These are phyloP conservation scores for Pangasianodon gigas DNA, from an alignment of 2,113 vertebrate genomes.

Conservation along the genomic window DNA sequence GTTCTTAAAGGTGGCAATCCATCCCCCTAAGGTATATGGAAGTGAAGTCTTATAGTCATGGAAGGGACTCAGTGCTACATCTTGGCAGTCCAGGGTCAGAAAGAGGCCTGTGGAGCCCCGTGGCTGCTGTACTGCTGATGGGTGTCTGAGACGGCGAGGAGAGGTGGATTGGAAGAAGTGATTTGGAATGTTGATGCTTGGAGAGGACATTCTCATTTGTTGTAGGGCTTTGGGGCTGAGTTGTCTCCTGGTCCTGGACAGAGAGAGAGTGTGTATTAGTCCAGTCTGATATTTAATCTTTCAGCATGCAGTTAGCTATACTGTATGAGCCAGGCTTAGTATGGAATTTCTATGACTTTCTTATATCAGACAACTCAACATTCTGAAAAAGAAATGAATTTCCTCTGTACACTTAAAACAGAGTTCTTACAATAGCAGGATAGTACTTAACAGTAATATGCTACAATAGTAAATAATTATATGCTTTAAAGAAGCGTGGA, in stretches of 20 bases:
- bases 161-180: conserved; percentile 79
- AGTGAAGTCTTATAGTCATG: conserved; percentile 17
- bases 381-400: conserved; percentile 72
- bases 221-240: conserved; percentile 68
- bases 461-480: neutral
- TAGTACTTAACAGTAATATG: neutral
- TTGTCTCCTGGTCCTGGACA: conserved; percentile 81
- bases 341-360: conserved; percentile 22
- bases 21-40: neutral
- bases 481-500: neutral
- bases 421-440: neutral
- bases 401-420: neutral
- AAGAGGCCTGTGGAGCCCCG: conserved; percentile 85
- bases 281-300: conserved; percentile 83
- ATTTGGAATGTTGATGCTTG: conserved; percentile 73
- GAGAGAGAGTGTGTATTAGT: conserved; percentile 68
- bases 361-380: conserved; percentile 11
- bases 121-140: conserved; percentile 72
- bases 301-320: conserved; percentile 69
- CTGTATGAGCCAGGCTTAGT: neutral
- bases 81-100: conserved; percentile 86
- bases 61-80: conserved; percentile 37
- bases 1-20: neutral
- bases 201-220: conserved; percentile 65
- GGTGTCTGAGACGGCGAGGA: conserved; percentile 80